phyloP scores from a whole-genome alignment of 2,797 vertebrate genomes.

The Rousettus madagascariensis region DNA sequence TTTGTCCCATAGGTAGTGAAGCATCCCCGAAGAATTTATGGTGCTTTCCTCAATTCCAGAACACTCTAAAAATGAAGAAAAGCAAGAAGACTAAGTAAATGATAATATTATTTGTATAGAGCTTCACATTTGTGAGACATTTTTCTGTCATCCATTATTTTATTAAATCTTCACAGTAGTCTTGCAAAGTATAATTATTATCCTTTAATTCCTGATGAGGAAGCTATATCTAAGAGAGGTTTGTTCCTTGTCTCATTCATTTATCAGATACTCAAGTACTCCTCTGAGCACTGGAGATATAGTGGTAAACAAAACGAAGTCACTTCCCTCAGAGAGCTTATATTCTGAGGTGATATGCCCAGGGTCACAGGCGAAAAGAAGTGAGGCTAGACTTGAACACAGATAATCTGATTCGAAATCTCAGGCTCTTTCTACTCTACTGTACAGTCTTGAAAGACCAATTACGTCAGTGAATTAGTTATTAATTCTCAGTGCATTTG shows the following conservation, averaged over 20 bases:
- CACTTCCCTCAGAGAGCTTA: background rate
- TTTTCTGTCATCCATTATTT: constrained; percentile 11
- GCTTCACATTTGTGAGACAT: background rate
- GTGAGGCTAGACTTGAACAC: background rate
- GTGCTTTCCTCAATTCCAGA: background rate
- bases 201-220: constrained; percentile 6
- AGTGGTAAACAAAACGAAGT: background rate
- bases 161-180: background rate
- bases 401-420: constrained; percentile 1
- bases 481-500: too few relatives aligned
- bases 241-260: background rate
- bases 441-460: background rate
- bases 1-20: background rate
- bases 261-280: background rate
- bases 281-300: background rate
- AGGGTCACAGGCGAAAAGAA: background rate
- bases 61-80: constrained; percentile 33
- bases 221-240: background rate
- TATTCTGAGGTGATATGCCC: background rate
- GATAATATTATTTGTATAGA: background rate
- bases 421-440: background rate
- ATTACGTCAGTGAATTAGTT: background rate
- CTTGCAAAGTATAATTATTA: background rate
- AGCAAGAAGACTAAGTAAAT: constrained; percentile 2
- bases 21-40: background rate